phyloP scores from a whole-genome alignment of 2,888 invertebrate genomes.

The Cataglyphis rosenhaueri region DNA sequence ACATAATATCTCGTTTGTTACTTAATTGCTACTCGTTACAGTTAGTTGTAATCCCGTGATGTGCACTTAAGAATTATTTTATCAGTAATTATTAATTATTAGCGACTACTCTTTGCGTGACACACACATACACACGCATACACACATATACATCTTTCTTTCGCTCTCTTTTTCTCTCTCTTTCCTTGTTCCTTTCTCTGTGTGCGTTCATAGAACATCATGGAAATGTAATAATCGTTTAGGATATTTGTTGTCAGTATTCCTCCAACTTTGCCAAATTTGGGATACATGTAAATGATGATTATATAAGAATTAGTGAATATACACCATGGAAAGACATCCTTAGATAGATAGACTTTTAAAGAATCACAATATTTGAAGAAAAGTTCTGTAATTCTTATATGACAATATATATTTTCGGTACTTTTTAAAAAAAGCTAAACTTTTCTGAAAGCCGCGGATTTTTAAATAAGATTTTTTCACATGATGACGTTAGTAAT shows the following conservation, averaged over 20 bases:
- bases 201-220: conserved; percentile 9
- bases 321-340: conserved; percentile 55
- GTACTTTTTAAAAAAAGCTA: conserved; percentile 20
- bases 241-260: conserved; percentile 66
- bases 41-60: conserved; percentile 63
- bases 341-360: conserved; percentile 61
- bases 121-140: conserved; percentile 19
- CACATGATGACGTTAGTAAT: conserved; percentile 41
- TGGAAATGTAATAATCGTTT: conserved; percentile 26
- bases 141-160: background rate
- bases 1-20: conserved; percentile 64
- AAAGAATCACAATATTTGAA: conserved; percentile 43
- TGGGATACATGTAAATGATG: conserved; percentile 20
- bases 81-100: conserved; percentile 58
- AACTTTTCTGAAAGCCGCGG: conserved; percentile 12
- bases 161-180: background rate
- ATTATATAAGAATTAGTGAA: conserved; percentile 42
- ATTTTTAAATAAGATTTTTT: conserved; percentile 44
- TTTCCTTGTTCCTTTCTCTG: background rate
- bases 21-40: conserved; percentile 66
- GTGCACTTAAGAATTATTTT: conserved; percentile 68
- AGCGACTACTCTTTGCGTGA: conserved; percentile 49
- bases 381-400: conserved; percentile 51
- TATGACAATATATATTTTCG: conserved; percentile 57
- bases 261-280: conserved; percentile 67